phyloP scores from a whole-genome alignment of 2,113 vertebrate genomes.

The Acinonyx jubatus region DNA sequence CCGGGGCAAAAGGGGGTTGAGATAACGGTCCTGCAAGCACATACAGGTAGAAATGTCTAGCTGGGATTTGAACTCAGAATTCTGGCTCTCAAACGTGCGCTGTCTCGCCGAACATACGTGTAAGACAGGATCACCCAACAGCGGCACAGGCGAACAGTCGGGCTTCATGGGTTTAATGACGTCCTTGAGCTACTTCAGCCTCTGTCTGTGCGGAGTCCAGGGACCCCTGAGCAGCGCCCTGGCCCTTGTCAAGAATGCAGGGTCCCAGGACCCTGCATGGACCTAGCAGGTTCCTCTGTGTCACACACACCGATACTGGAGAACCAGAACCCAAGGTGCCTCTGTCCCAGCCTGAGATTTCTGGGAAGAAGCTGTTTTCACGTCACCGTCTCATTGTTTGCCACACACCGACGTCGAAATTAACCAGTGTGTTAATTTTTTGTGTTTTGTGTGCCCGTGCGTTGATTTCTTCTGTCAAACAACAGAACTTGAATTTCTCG shows the following conservation, averaged over 20 bases:
- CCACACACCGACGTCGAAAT: neutral
- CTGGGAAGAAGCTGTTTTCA: neutral
- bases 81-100: neutral
- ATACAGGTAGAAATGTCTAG: neutral
- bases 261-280: neutral
- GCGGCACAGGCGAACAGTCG: accelerated
- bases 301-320: neutral
- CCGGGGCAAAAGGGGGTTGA: neutral
- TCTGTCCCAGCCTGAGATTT: neutral
- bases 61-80: neutral
- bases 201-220: neutral
- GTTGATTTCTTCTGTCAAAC: neutral
- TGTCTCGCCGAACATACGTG: neutral
- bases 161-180: neutral
- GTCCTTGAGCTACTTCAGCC: neutral
- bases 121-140: neutral
- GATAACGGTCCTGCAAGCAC: neutral
- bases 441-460: too few relatives aligned
- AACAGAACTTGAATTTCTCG: neutral
- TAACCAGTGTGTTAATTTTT: too few relatives aligned
- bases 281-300: accelerated
- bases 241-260: neutral
- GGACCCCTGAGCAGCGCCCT: neutral
- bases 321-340: neutral
- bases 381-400: neutral